These are phyloP conservation scores for Plemyria rubiginata DNA, from an alignment of 2,888 invertebrate species.

Conservation along the genomic window DNA sequence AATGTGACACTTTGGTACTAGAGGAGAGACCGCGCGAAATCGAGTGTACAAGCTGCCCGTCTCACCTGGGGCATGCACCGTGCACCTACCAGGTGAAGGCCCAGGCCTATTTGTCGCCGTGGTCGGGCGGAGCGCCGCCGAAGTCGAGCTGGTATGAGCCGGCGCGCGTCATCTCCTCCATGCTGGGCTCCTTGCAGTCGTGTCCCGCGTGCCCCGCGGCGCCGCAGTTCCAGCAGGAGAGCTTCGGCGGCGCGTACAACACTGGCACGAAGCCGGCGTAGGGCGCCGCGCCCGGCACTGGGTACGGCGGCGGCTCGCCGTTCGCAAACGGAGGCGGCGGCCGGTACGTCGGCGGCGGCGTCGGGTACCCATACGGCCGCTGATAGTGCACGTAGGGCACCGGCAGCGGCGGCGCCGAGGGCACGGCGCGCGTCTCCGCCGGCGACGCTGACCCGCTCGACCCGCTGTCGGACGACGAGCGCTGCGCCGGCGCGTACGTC, in stretches of 20 bases:
- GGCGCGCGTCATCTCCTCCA: conserved; percentile 95
- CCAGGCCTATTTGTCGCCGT: conserved; percentile 69
- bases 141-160: conserved; percentile 89
- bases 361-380: conserved; percentile 71
- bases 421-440: conserved; percentile 66
- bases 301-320: conserved; percentile 77
- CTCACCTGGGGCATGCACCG: conserved; percentile 38
- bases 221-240: conserved; percentile 97
- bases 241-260: conserved; percentile 85
- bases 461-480: conserved; percentile 77
- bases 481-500: conserved; percentile 64
- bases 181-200: conserved; percentile 95
- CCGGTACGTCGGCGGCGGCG: conserved; percentile 73
- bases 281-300: conserved; percentile 73
- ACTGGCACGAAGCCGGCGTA: conserved; percentile 81
- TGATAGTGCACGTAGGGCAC: conserved; percentile 69
- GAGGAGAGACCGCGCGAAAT: conserved; percentile 45
- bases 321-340: conserved; percentile 77
- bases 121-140: conserved; percentile 78
- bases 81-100: conserved; percentile 38
- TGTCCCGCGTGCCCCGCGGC: conserved; percentile 92
- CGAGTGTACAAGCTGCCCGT: conserved; percentile 34
- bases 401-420: conserved; percentile 61
- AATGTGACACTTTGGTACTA: conserved; percentile 63
- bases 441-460: conserved; percentile 74